Base-by-base conservation (phyloP, 1,140 invertebrate species). In the Cryptotermes secundus region DNA sequence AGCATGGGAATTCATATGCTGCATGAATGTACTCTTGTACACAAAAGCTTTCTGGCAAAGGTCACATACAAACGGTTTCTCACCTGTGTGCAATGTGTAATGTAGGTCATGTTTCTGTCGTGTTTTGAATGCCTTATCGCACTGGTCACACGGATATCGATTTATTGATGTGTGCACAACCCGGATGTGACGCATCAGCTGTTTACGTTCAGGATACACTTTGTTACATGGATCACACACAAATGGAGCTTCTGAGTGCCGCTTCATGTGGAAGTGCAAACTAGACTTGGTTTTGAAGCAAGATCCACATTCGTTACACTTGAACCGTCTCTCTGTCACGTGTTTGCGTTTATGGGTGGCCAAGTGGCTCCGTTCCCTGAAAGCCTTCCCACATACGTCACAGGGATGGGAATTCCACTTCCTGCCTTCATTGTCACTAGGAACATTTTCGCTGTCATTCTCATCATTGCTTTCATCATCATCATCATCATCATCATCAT, bases 251-350 rank as follows among this genome's bases (percentile, higher is more conserved):
- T 85, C 84, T 24, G 81, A 36, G 81, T 85, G 84, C 24, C 80
- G 45, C 34, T 81, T 85, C 80, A 85, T 82, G 35, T 85, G 84
- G 34, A 85, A 85, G 31, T 85, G 49, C 26, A 85, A 38, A 82
- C 84, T 85, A 10, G 84, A 85, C 72, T 85, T 85, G 22, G 84
- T 85, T 31, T 85, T 85, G 72, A 85, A 85, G 3, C n/a, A 82
- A 42, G 35, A 53, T 6, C 84, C 84, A 59, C 84, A 85, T n/a
- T 85, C 80, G 49, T 81, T 34, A n/a, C 84, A 85, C 45, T 82
- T 81, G 49, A 85, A 85, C 22, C 38, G 42, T 53, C 80, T 81
- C 42, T 81, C 81, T 34, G 80, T 81, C 24, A 31, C 22, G 34
- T 85, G 84, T 34, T 82, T 85, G 36, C 84, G 84, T 53, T 42